Evolutionary conservation across 1,140 invertebrate genomes (phyloP).

Genomic region (Zaprionus ghesquierei): DNA sequence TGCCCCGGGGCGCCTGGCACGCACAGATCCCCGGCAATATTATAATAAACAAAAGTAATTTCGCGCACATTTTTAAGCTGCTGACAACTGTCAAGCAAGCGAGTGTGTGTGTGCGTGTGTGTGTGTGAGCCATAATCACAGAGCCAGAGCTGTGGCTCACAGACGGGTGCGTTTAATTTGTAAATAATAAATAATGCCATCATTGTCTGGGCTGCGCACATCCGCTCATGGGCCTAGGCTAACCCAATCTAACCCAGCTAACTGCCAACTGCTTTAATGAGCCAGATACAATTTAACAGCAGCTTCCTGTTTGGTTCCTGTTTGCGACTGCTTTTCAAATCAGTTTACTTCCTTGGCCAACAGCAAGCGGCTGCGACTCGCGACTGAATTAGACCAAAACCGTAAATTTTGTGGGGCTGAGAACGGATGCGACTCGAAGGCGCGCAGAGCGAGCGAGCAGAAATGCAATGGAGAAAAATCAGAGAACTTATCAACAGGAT

Average conservation of each 20-base stretch:
- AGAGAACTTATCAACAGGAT: conserved; percentile 55
- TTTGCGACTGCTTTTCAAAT: conserved; percentile 69
- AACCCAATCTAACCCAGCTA: conserved; percentile 18
- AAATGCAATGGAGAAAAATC: not conserved
- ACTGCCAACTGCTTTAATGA: conserved; percentile 72
- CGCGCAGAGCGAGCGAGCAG: not conserved
- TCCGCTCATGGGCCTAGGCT: conserved; percentile 35
- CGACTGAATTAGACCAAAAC: conserved; percentile 74
- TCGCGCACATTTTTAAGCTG: conserved; percentile 70
- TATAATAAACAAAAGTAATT: conserved; percentile 72
- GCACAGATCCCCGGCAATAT: conserved; percentile 39
- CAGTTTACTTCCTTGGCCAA: conserved; percentile 78
- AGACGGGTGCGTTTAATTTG: conserved; percentile 57
- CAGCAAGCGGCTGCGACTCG: conserved; percentile 46
- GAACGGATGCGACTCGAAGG: conserved; percentile 60
- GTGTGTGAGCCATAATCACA: conserved; percentile 17
- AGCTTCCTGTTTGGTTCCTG: conserved; percentile 76
- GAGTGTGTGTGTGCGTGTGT: not conserved
- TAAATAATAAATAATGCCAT: conserved; percentile 69
- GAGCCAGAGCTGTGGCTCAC: conserved; percentile 33
- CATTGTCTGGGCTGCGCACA: conserved; percentile 71
- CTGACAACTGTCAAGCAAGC: conserved; percentile 60
- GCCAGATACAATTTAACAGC: conserved; percentile 73
- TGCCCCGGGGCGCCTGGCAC: conserved; percentile 36
- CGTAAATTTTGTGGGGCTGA: conserved; percentile 73